Base-by-base conservation (phyloP, 2,888 invertebrate genomes). In the Trichogramma dendrolimi region DNA sequence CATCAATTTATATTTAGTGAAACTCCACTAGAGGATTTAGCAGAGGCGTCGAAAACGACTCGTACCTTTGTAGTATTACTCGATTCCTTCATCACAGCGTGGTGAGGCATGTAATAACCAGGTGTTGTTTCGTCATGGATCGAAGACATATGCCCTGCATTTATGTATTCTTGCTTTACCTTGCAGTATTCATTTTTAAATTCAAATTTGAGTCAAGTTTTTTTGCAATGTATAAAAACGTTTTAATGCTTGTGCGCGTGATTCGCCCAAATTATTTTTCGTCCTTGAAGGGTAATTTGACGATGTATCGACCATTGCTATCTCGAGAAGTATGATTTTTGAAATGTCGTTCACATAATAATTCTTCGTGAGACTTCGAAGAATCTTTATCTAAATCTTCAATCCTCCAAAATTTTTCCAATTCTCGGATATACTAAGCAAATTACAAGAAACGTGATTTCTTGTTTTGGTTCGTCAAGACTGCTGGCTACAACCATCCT, bases 1-100 rank as follows among this genome's bases (percentile, higher is more conserved):
- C 55, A 61, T 55, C 2, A 56, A 39, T n/a, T 14, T 44, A 14
- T 56, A 6, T 61, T 55, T 4, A 61, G 40, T 6, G 46, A 58
- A 40, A 58, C n/a, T 5, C 40, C 11, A 4, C 46, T 46, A 8
- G 58, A 58, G 4, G 58, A 52, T 47, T 58, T 58, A 14, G 67
- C 65, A 1, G 71, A 73, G 1, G 67, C 73, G 55, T 75, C 71
- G 59, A 72, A 76, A 2, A 75, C 74, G 0, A 71, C 70, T 11
- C 74, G 62, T 4, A 73, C 57, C 49, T 71, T 71, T 0, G 71
- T 74, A 2, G 72, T 71, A 0, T 65, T 51, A 59, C 71, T 71
- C 4, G 56, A 46, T n/a, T 65, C 68, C 38, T 67, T 64, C 6
- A 62, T 66, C 1, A 74, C 71, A 0, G 68, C 52, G 41, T 73